A percentile compares a stretch with the other conserved stretches of the same genome.
phyloP scores from a whole-genome alignment of 2,888 invertebrate genomes.

The Protodeltote pygarga region DNA sequence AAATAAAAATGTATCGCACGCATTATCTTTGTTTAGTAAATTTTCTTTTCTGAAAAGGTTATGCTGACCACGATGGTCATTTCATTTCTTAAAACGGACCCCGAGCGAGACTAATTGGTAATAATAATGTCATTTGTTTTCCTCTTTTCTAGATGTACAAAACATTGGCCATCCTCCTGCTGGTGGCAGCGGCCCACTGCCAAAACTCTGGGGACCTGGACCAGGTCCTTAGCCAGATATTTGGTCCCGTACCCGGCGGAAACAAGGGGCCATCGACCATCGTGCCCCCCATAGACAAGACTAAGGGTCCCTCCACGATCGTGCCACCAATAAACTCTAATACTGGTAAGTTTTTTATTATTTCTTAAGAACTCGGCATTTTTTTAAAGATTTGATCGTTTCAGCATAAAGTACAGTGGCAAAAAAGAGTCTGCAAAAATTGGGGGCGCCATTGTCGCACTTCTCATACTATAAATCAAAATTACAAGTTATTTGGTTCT shows the following conservation, averaged over 20 bases:
- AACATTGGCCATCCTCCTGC: constrained; percentile 47
- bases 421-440: no score
- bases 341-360: constrained; percentile 7
- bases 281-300: constrained; percentile 12
- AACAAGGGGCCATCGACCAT: constrained; percentile 13
- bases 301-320: constrained; percentile 22
- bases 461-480: no score
- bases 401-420: no score
- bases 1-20: no score
- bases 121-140: constrained; percentile 1
- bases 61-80: no score
- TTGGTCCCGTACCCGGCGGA: constrained; percentile 56
- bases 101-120: no score
- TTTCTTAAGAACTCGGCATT: neutral
- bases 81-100: no score
- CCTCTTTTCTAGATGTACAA: constrained; percentile 58
- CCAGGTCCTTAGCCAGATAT: constrained; percentile 68
- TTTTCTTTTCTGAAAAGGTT: no score
- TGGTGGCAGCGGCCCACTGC: constrained; percentile 49
- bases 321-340: constrained; percentile 28
- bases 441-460: no score
- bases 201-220: constrained; percentile 68
- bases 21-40: no score
- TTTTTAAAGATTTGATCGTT: no score
- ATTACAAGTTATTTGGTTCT: no score